Conservation (phyloP, 2,797 vertebrate species). For the Hafferia zeledoni region DNA sequence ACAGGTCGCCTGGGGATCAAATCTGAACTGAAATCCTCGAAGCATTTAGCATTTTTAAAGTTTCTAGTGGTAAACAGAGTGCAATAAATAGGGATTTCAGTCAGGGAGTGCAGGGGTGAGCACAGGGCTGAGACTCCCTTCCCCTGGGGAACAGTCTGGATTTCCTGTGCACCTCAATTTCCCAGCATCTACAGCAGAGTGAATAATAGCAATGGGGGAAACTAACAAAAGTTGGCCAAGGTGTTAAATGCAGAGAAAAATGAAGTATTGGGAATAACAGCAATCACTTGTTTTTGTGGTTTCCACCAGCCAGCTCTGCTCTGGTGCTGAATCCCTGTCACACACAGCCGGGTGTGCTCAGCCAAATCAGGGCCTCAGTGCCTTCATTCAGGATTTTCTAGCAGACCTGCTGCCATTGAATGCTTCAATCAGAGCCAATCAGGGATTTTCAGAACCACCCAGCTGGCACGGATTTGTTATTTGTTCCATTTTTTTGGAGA, state of each 20-base stretch:
- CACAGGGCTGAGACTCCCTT: neutral
- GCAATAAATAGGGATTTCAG: neutral
- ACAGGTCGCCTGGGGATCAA: neutral
- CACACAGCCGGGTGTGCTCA: neutral
- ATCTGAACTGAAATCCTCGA: neutral
- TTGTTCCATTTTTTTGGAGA: neutral
- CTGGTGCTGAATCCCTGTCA: fast-evolving
- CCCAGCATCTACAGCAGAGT: neutral
- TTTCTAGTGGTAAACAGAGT: neutral
- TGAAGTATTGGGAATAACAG: fast-evolving
- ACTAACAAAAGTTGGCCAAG: neutral
- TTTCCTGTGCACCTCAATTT: neutral
- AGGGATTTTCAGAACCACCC: conserved; percentile 6
- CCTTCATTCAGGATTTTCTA: conserved; percentile 44
- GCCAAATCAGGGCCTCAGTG: neutral
- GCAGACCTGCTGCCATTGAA: neutral
- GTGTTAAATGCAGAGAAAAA: neutral
- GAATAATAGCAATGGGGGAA: neutral
- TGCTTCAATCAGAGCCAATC: conserved; percentile 53
- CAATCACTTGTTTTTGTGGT: fast-evolving
- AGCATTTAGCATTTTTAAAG: neutral
- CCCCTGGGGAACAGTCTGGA: neutral
- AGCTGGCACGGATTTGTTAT: conserved; percentile 6
- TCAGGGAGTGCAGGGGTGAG: neutral
- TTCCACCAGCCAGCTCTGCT: neutral